Percentiles rank a stretch among this genome's conserved stretches.
These are phyloP conservation scores for Hyperopisus bebe DNA, from an alignment of 2,113 vertebrate genomes.

Conservation along the genomic window DNA sequence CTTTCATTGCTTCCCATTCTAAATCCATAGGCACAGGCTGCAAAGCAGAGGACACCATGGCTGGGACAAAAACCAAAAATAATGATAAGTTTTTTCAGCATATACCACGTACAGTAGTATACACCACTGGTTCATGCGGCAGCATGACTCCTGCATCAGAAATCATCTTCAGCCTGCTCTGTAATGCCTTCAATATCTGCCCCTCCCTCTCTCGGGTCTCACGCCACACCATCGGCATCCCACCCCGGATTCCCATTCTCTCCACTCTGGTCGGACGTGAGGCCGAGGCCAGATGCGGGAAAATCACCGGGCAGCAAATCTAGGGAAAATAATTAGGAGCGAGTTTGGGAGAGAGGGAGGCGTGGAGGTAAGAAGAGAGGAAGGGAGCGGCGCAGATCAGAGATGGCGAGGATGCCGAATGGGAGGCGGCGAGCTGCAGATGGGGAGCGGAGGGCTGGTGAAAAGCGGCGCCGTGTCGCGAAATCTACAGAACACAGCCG, in stretches of 20 bases:
- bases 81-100: neutral
- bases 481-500: neutral
- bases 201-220: neutral
- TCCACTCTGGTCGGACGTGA: neutral
- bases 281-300: neutral
- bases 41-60: neutral
- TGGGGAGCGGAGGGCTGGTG: neutral
- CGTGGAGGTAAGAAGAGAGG: neutral
- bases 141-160: neutral
- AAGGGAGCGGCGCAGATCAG: neutral
- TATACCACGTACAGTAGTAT: neutral
- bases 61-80: neutral
- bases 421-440: neutral
- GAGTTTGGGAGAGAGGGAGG: neutral
- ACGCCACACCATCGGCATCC: neutral
- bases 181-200: neutral
- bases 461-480: neutral
- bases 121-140: neutral
- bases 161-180: neutral
- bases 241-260: neutral
- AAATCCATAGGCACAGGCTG: neutral
- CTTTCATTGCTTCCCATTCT: neutral
- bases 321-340: neutral
- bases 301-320: conserved; percentile 2
- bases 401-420: neutral